Base-by-base conservation (phyloP, 1,140 invertebrate species). In the Zaprionus kolodkinae region DNA sequence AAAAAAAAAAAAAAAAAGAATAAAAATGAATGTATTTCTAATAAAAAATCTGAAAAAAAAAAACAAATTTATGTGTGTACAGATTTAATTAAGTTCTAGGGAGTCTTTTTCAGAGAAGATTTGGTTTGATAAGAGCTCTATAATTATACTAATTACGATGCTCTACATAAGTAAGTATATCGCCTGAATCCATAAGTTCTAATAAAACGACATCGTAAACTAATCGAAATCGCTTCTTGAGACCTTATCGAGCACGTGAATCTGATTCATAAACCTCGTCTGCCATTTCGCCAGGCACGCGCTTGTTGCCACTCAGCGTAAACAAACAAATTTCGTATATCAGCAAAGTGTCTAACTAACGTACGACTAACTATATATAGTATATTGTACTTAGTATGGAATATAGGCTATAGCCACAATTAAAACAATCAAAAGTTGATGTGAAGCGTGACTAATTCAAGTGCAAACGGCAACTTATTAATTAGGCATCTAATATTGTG, bases 391-490 rank as follows among this genome's bases (percentile, higher is more conserved):
- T 2, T 21, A 70, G 38, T 67, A 59, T 40, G 65, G 33, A 9
- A 17, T 61, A 55, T 43, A 17, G 4, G 21, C 60, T 21, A 40
- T 25, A 61, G 11, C 1, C 1, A 25, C 60, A 36, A 40, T 35
- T 12, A 36, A 69, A 48, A 38, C 43, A 79, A 77, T 66, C 62
- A 66, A 40, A 67, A 65, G 56, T 66, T 74, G 10, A 72, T 63
- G 67, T 64, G 62, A 55, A 65, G 84, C 84, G 79, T 86, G 79
- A 88, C 76, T 88, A 83, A 88, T 77, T 79, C 38, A 71, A 76
- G 45, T 77, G 84, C 76, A 79, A 87, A 86, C 69, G 59, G 67
- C 66, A 65, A 50, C 60, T 45, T 60, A 30, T 71, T 65, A 76
- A 76, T 72, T 71, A 50, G 60, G 30, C 35, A 25, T 30, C 7